Conservation (phyloP, 1,140 invertebrate species). For the Chlorops oryzae region DNA sequence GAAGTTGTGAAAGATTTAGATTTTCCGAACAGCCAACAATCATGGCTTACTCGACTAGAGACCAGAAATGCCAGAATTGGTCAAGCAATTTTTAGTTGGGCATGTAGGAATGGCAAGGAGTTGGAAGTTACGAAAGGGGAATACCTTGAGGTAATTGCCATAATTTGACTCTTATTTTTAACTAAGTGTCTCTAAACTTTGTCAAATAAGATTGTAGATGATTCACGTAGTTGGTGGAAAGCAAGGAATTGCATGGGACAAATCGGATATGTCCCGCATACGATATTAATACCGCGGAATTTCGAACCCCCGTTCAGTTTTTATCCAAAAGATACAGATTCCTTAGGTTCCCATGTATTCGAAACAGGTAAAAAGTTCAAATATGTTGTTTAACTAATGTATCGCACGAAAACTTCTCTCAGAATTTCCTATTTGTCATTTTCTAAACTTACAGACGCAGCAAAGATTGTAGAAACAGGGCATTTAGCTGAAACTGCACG, state of each 20-base stretch:
- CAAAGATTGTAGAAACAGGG: no score
- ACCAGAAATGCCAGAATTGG: constrained; percentile 41
- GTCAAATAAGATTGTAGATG: constrained; percentile 92
- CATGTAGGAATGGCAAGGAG: constrained; percentile 94
- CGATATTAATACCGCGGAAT: constrained; percentile 73
- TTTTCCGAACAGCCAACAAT: constrained; percentile 24
- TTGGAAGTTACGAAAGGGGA: constrained; percentile 90
- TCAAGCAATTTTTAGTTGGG: constrained; percentile 80
- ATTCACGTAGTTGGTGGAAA: constrained; percentile 97
- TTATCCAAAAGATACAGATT: constrained; percentile 31
- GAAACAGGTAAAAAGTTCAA: constrained; percentile 30
- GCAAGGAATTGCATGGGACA: constrained; percentile 80
- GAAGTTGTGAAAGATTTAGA: constrained; percentile 20
- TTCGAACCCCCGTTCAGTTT: constrained; percentile 27
- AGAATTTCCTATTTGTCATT: no score
- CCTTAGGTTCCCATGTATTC: constrained; percentile 22
- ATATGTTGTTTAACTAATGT: no score
- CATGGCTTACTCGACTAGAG: constrained; percentile 34
- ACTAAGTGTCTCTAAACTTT: constrained; percentile 25
- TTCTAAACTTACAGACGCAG: no score
- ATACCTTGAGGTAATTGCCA: constrained; percentile 73
- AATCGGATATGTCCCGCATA: constrained; percentile 92
- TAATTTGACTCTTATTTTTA: no score
- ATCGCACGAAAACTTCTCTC: no score
- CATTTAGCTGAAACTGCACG: no score